Percentiles rank a stretch among this genome's conserved stretches.
Evolutionary conservation across 2,888 invertebrate species (phyloP).

Genomic region (Pardosa pseudoannulata): DNA sequence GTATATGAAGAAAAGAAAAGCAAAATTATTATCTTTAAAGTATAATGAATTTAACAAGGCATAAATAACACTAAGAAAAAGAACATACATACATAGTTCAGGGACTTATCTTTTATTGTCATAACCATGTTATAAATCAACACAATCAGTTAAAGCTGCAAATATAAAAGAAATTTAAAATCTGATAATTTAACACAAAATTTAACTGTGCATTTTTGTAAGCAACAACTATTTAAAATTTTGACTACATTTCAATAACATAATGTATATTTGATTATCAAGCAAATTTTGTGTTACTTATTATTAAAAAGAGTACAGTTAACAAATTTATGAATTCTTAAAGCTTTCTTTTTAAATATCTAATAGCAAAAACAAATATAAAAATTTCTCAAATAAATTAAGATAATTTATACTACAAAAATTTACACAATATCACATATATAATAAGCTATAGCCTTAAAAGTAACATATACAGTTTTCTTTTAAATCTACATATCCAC

Average conservation of each 20-base stretch:
- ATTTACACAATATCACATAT: conserved; percentile 5
- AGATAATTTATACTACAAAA: neutral
- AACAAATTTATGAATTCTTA: neutral
- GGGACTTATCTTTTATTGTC: too few species aligned
- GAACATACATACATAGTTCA: too few species aligned
- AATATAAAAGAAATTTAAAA: too few species aligned
- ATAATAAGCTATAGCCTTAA: neutral
- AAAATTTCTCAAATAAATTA: neutral
- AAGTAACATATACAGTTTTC: too few species aligned
- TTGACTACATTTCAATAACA: neutral
- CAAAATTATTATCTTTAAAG: too few species aligned
- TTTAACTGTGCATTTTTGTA: neutral
- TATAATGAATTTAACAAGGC: too few species aligned
- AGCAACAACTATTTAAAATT: conserved; percentile 1
- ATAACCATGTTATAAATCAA: too few species aligned
- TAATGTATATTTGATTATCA: conserved; percentile 2
- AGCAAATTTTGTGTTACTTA: neutral
- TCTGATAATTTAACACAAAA: neutral
- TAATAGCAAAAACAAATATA: neutral
- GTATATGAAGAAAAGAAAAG: too few species aligned
- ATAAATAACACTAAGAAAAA: too few species aligned
- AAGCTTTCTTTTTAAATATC: neutral
- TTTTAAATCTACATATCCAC: too few species aligned
- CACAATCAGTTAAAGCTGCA: too few species aligned
- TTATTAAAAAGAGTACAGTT: neutral